Percentiles rank a stretch among this genome's conserved stretches.
Conservation (phyloP, 2,888 invertebrate species). For the Hirtodrosophila cameraria region DNA sequence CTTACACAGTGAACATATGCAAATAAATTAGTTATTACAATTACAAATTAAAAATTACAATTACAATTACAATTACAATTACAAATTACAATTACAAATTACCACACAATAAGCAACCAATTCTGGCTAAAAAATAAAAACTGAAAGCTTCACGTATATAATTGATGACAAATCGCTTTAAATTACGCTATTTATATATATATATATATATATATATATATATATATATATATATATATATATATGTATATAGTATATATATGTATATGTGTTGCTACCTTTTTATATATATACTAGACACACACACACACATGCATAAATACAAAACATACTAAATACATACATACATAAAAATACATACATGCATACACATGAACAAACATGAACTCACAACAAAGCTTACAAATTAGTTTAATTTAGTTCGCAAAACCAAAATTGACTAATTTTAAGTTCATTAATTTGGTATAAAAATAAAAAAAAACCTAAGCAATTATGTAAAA, state of each 20-base stretch:
- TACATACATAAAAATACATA: slow-evolving; percentile 19
- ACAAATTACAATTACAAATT: slow-evolving; percentile 16
- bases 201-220: slow-evolving; percentile 48
- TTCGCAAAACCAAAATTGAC: slow-evolving; percentile 46
- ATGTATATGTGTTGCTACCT: no score
- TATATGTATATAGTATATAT: no score
- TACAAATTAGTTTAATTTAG: slow-evolving; percentile 46
- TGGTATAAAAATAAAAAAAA: no score
- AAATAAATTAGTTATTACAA: slow-evolving; percentile 10
- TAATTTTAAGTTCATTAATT: slow-evolving; percentile 67
- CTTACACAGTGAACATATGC: slow-evolving; percentile 2
- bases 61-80: slow-evolving; percentile 8
- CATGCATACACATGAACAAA: slow-evolving; percentile 9
- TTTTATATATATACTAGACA: slow-evolving; percentile 3
- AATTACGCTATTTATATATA: slow-evolving; percentile 53
- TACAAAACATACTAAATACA: no score
- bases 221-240: no score
- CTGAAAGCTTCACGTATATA: slow-evolving; percentile 52
- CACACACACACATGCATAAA: slow-evolving; percentile 20
- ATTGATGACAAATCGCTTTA: slow-evolving; percentile 52
- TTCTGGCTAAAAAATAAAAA: background rate
- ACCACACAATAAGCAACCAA: background rate
- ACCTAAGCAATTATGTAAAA: slow-evolving; percentile 23
- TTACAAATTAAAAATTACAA: background rate
- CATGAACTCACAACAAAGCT: slow-evolving; percentile 24